Evolutionary conservation across 2,113 vertebrate genomes (phyloP), one percentile per base, ranked within the genome.

Genomic region (Megalops atlanticus): DNA sequence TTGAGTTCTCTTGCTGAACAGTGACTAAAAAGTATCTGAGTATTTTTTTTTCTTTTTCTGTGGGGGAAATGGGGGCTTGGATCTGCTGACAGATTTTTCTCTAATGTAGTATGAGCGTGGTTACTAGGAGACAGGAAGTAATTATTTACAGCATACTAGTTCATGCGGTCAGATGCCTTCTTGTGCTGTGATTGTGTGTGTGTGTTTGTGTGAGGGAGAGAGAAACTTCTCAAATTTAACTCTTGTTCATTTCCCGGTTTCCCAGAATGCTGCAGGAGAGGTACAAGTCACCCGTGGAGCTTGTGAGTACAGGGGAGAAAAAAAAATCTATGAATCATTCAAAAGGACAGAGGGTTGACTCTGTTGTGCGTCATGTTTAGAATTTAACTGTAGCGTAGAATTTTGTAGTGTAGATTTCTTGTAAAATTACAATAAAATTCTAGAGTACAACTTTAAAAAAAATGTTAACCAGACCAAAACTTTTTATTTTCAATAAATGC

Each of bases 101-200:
- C 35, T 52, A 39, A 79, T 75, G 81, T 81, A 76, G 76, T 74
- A 79, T 64, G 74, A 81, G 77, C 84, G 81, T 68, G 58, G 87
- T 89, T 87, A 83, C 87, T 83, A 89, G 80, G 87, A 83, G 85
- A 89, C 88, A 45, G 83, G 78, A 77, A 39, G 47, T 78, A 68
- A 82, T 79, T 81, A 85, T 85, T 82, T 78, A 85, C 83, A 81
- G 80, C 80, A 76, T 77, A 82, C 64, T 79, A 45, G 79, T 78
- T 35, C 82, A 83, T 74, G 77, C 77, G 58, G 77, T 76, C 36
- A 73, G 58, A 71, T 41, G 36, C 78, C 77, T 80, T 52, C 70
- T 76, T 70, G 33, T 73, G 76, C 68, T 74, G 74, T 73, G 54
- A 77, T 77, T 77, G 76, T 80, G 80, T 77, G 36, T 64, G 77